Evolutionary conservation across 2,888 invertebrate species (phyloP).

Genomic region (Sussaba pulchella): DNA sequence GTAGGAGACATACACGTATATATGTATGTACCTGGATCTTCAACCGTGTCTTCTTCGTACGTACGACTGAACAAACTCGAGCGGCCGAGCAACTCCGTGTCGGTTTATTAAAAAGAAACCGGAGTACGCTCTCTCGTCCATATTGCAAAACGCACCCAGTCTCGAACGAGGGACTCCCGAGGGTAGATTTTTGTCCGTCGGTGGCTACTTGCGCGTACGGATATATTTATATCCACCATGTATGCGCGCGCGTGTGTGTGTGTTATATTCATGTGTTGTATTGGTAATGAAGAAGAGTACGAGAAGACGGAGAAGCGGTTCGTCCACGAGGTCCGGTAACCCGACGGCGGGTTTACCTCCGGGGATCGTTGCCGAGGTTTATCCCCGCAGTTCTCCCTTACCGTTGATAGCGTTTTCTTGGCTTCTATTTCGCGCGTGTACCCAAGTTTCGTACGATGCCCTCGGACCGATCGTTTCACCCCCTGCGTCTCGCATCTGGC

Average conservation of each 20-base stretch:
- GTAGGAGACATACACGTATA: slow-evolving; percentile 1
- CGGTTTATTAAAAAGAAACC: slow-evolving; percentile 66
- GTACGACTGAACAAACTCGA: slow-evolving; percentile 53
- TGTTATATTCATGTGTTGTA: not conserved
- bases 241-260: no score
- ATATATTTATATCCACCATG: not conserved
- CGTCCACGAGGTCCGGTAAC: slow-evolving; percentile 39
- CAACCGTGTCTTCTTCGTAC: slow-evolving; percentile 41
- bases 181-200: slow-evolving; percentile 52
- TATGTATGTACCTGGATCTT: slow-evolving; percentile 47
- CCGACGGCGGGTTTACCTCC: slow-evolving; percentile 23
- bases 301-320: not conserved
- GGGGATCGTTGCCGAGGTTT: slow-evolving; percentile 32
- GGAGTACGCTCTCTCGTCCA: slow-evolving; percentile 54
- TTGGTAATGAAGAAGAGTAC: slow-evolving; percentile 23
- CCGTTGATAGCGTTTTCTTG: slow-evolving; percentile 13
- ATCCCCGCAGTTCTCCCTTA: slow-evolving; percentile 23
- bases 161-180: slow-evolving; percentile 53
- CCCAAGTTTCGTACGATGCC: slow-evolving; percentile 19
- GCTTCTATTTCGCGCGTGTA: slow-evolving; percentile 36
- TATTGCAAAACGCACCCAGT: slow-evolving; percentile 37
- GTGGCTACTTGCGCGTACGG: not conserved
- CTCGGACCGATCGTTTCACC: slow-evolving; percentile 60
- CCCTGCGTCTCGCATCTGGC: slow-evolving; percentile 70
- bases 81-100: slow-evolving; percentile 41